These are phyloP conservation scores for Parnassius mnemosyne DNA, from an alignment of 2,888 invertebrate genomes.

Conservation along the genomic window DNA sequence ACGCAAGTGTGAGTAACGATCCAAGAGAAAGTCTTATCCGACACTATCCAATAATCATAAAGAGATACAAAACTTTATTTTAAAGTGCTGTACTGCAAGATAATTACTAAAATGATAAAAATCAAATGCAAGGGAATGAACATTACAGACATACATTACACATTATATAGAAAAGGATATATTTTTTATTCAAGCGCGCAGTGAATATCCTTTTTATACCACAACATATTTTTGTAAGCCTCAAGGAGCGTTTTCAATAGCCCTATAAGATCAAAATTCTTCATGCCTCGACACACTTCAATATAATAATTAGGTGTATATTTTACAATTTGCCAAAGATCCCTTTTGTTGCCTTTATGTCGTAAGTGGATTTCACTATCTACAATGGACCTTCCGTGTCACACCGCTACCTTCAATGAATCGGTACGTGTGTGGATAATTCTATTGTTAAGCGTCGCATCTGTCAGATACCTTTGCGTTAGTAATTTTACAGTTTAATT, in stretches of 20 bases:
- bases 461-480: constrained; percentile 75
- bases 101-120: too few relatives aligned
- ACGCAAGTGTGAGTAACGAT: too few relatives aligned
- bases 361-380: constrained; percentile 71
- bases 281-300: constrained; percentile 64
- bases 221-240: constrained; percentile 65
- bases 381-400: constrained; percentile 66
- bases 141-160: too few relatives aligned
- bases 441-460: constrained; percentile 76
- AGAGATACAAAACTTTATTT: too few relatives aligned
- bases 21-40: too few relatives aligned
- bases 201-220: background rate
- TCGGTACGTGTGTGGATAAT: constrained; percentile 69
- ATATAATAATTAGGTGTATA: constrained; percentile 79
- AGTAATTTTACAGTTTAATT: constrained; percentile 80
- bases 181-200: too few relatives aligned
- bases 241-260: constrained; percentile 66
- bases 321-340: constrained; percentile 79
- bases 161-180: too few relatives aligned
- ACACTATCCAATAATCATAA: too few relatives aligned
- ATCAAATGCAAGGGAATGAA: too few relatives aligned
- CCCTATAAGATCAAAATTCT: constrained; percentile 52
- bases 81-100: too few relatives aligned
- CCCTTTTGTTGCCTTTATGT: constrained; percentile 66
- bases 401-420: constrained; percentile 59